Percentiles rank a stretch among this genome's conserved stretches.
Conservation (phyloP, 2,797 vertebrate species). For the Anguilla marmorata region DNA sequence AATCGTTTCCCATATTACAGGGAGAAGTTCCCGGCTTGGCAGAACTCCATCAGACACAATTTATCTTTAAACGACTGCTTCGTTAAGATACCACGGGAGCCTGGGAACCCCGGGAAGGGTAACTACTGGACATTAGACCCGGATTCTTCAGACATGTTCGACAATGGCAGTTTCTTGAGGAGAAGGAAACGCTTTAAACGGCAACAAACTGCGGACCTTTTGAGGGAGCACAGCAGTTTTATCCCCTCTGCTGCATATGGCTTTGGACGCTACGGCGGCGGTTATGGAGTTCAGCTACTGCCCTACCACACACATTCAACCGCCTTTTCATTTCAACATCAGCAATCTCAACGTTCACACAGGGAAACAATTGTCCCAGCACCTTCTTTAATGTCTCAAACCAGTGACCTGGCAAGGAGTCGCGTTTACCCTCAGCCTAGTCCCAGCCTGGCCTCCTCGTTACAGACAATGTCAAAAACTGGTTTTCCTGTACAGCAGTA, state of each 20-base stretch:
- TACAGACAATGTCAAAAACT: constrained; percentile 68
- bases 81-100: no score
- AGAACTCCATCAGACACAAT: no score
- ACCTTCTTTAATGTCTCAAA: constrained; percentile 75
- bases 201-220: constrained; percentile 82
- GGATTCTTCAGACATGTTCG: constrained; percentile 74
- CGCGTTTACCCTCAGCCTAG: constrained; percentile 80
- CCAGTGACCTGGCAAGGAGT: constrained; percentile 78
- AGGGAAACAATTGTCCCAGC: constrained; percentile 74
- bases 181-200: constrained; percentile 74
- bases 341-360: constrained; percentile 65
- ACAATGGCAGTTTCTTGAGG: constrained; percentile 71
- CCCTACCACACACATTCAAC: constrained; percentile 84
- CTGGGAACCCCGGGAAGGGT: constrained; percentile 53
- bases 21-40: constrained; percentile 56
- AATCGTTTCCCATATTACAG: constrained; percentile 57
- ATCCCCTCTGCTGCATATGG: constrained; percentile 76
- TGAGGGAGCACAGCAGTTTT: constrained; percentile 76
- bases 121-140: constrained; percentile 69
- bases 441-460: constrained; percentile 67
- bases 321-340: constrained; percentile 84
- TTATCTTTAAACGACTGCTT: no score
- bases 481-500: constrained; percentile 70
- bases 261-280: constrained; percentile 86
- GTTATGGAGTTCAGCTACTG: constrained; percentile 87